Conservation (phyloP, 1,140 invertebrate species). For the Littorina saxatilis region DNA sequence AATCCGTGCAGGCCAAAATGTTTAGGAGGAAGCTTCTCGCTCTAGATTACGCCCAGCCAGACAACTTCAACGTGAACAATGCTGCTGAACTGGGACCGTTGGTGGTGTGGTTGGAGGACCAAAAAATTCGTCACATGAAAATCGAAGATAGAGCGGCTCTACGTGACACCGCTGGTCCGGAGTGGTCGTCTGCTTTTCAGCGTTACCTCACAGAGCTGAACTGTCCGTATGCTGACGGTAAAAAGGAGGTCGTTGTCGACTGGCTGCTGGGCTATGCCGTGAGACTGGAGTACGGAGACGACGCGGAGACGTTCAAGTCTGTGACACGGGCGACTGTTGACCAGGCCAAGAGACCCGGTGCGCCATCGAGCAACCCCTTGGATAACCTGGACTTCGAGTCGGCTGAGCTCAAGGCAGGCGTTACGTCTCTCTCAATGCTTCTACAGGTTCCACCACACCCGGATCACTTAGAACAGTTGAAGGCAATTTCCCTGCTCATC, state of each 20-base stretch:
- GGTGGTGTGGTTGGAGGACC: slow-evolving; percentile 94
- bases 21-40: slow-evolving; percentile 85
- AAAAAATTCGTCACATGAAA: slow-evolving; percentile 92
- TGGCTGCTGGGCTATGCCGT: slow-evolving; percentile 92
- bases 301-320: slow-evolving; percentile 69
- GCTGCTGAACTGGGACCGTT: slow-evolving; percentile 83
- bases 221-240: slow-evolving; percentile 79
- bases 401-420: slow-evolving; percentile 88
- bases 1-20: slow-evolving; percentile 75
- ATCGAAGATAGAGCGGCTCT: slow-evolving; percentile 88
- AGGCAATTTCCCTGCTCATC: slow-evolving; percentile 84
- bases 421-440: slow-evolving; percentile 85
- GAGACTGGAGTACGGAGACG: slow-evolving; percentile 88
- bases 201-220: slow-evolving; percentile 86
- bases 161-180: slow-evolving; percentile 79
- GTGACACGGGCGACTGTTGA: not conserved
- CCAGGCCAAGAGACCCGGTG: not conserved
- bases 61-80: slow-evolving; percentile 81
- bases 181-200: slow-evolving; percentile 86
- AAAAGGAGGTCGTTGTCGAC: slow-evolving; percentile 82
- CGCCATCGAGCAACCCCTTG: slow-evolving; percentile 9
- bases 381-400: slow-evolving; percentile 78
- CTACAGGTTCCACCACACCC: slow-evolving; percentile 88
- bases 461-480: slow-evolving; percentile 31
- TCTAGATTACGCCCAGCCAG: slow-evolving; percentile 84